phyloP scores from a whole-genome alignment of 2,797 vertebrate genomes.

The Pseudomugil gertrudae region DNA sequence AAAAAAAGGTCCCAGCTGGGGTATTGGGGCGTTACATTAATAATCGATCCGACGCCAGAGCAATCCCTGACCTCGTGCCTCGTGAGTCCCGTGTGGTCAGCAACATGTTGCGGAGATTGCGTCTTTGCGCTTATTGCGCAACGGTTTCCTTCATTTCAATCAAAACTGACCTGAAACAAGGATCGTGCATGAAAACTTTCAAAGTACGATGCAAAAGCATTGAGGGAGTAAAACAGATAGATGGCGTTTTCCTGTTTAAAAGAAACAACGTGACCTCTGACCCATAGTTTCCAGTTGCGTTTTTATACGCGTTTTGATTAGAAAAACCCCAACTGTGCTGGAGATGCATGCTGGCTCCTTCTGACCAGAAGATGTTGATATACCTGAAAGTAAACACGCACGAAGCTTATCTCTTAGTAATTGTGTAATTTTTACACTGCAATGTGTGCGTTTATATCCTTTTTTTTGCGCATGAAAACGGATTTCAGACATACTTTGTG shows the following conservation, averaged over 20 bases:
- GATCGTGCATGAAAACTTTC: too few relatives aligned
- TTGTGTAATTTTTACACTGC: background rate
- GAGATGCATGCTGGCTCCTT: background rate
- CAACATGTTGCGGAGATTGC: too few relatives aligned
- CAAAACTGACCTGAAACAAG: too few relatives aligned
- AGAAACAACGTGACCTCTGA: constrained; percentile 43
- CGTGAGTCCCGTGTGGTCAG: too few relatives aligned
- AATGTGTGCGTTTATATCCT: background rate
- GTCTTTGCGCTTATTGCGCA: too few relatives aligned
- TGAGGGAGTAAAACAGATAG: background rate
- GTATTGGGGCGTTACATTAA: too few relatives aligned
- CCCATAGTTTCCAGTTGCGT: background rate
- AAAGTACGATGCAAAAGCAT: too few relatives aligned
- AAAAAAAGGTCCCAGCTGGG: too few relatives aligned
- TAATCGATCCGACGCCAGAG: too few relatives aligned
- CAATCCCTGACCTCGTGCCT: too few relatives aligned
- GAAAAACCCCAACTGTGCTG: background rate
- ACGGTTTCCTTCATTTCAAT: too few relatives aligned
- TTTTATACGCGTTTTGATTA: background rate
- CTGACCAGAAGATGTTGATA: background rate
- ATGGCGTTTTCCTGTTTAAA: background rate
- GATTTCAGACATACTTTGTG: constrained; percentile 1
- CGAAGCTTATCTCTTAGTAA: too few relatives aligned
- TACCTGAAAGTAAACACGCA: background rate
- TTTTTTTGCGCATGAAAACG: background rate